Evolutionary conservation across 2,888 invertebrate genomes (phyloP), one percentile per base, ranked within the genome.

Genomic region (Galerucella pusilla): DNA sequence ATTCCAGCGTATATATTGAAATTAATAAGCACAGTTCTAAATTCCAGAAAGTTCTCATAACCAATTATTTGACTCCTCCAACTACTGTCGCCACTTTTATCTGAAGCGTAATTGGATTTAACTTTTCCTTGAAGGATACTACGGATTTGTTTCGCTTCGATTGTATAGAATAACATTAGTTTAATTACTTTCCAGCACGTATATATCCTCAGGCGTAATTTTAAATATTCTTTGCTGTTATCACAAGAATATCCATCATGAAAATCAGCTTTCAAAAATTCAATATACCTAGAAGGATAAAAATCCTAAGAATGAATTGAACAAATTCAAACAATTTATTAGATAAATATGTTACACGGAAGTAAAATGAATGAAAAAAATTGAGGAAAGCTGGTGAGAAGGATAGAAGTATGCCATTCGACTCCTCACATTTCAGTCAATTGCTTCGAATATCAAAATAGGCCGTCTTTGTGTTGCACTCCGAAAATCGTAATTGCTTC

Each of bases 81-180:
- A n/a, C 25, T 28, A 70, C 63, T 5, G n/a, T 59, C 20, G 16
- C 59, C 7, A 59, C 59, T 59, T 70, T 63, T 52, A 63, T 70
- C 61, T 70, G 63, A 69, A 69, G 16, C 61, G 61, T 69, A 69
- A 69, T 69, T 69, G 61, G 46, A 69, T 42, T 69, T 54, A 49
- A 61, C 67, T 68, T 68, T 74, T 71, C 76, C 69, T 74, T 76
- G 71, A 57, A 59, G 67, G 71, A 42, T 65, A 65, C 68, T 74
- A 71, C 20, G 49, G 64, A 67, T 68, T 61, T 70, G 70, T 70
- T 70, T 70, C 28, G 61, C 14, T 63, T 46, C 61, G 61, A 61
- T 74, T 77, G 61, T 52, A 68, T 68, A 71, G 72, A 74, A 72
- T 74, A 74, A 69, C 69, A 77, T 74, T 74, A 74, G 72, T 70